Evolutionary conservation across 2,888 invertebrate genomes (phyloP), one percentile per base, ranked within the genome.

Genomic region (Watsonalla binaria): DNA sequence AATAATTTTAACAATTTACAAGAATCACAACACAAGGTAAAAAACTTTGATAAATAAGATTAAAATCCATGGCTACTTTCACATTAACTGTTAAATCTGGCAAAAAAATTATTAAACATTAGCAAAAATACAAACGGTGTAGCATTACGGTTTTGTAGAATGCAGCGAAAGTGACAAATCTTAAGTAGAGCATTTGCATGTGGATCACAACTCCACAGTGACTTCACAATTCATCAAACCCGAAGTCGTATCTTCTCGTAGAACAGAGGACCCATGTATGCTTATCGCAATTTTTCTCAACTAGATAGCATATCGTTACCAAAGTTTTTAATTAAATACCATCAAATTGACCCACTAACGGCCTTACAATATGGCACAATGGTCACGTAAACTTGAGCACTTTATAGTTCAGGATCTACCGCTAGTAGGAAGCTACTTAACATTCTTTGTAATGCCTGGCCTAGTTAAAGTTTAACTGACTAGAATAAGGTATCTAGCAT

Each of bases 361-460:
- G 61, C 54, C 54, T 35, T 64, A 58, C 55, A 54, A 55, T 47
- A 54, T 51, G 55, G 66, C 54, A 65, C 63, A 65, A 65, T 70
- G 58, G 67, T 73, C 77, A 76, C 75, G 76, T 76, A 68, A 68
- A 66, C 65, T 74, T 72, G 70, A 69, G 66, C 67, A 70, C 66
- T 72, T 66, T 69, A 71, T 70, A 67, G 74, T 75, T 74, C 74
- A 62, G 62, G 59, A 63, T 61, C 56, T 67, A 66, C 72, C 66
- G 65, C 60, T 49, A 68, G 62, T 62, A 58, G 68, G 65, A 64
- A 68, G 66, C 78, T 79, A 74, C 73, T 84, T 84, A 80, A 68
- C 74, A 84, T 83, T 82, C 84, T 73, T 65, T 59, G 66, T 74
- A 67, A 64, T 64, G 71, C 66, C 65, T 76, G 82, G 54, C 80